Percentiles rank a stretch among this genome's conserved stretches.
Evolutionary conservation across 2,113 vertebrate species (phyloP).

Genomic region (Lampris incognitus): DNA sequence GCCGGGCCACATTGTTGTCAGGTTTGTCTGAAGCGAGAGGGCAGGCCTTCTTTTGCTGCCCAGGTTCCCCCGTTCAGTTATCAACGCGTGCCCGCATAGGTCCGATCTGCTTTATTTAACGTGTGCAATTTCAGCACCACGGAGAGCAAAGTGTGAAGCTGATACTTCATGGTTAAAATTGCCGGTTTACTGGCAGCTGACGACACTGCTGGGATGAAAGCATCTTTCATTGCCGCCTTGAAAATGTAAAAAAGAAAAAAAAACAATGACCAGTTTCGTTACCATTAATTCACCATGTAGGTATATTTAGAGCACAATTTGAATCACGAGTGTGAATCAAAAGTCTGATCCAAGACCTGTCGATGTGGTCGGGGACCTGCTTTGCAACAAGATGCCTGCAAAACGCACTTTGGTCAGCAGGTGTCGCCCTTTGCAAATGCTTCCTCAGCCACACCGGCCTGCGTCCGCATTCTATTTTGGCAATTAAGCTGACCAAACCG

Average conservation of each 20-base stretch:
- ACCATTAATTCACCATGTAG: neutral
- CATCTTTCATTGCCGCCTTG: too few species aligned
- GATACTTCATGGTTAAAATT: too few species aligned
- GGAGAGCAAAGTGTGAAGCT: slow-evolving; percentile 65
- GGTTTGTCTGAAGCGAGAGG: too few species aligned
- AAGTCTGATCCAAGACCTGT: too few species aligned
- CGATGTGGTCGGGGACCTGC: too few species aligned
- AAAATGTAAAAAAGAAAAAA: too few species aligned
- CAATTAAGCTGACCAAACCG: slow-evolving; percentile 27
- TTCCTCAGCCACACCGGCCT: slow-evolving; percentile 36
- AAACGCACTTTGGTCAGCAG: slow-evolving; percentile 69
- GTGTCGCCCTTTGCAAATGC: slow-evolving; percentile 79
- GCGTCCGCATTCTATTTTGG: slow-evolving; percentile 55
- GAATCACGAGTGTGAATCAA: slow-evolving; percentile 7
- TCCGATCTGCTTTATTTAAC: neutral
- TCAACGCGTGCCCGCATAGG: too few species aligned
- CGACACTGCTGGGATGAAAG: too few species aligned
- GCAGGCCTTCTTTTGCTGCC: neutral
- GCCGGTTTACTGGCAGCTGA: too few species aligned
- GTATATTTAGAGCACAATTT: neutral
- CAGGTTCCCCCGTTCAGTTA: neutral
- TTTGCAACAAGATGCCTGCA: neutral
- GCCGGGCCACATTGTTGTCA: too few species aligned
- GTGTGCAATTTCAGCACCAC: slow-evolving; percentile 74
- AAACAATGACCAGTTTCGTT: neutral